These are phyloP conservation scores for Callocephalon fimbriatum DNA, from an alignment of 2,113 vertebrate species.

Conservation along the genomic window DNA sequence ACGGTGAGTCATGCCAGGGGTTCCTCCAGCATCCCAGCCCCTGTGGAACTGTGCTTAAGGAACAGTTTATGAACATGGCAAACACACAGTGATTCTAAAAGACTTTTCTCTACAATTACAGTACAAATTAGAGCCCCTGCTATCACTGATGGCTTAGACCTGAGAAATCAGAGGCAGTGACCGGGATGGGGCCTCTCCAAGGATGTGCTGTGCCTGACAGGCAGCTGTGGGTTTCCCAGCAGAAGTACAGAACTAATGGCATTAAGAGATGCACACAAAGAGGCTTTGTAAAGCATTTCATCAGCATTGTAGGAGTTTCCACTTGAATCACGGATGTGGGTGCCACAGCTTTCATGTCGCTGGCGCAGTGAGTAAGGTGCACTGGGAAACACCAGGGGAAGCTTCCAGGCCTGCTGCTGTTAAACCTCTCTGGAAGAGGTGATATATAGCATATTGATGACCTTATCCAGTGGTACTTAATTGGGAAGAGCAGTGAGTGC, in stretches of 20 bases:
- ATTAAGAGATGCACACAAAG: neutral
- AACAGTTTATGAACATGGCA: neutral
- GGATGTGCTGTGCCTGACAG: neutral
- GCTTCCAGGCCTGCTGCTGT: neutral
- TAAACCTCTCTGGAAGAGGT: neutral
- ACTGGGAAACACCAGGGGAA: neutral
- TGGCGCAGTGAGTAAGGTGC: fast-evolving
- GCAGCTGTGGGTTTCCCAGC: neutral
- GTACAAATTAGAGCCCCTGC: neutral
- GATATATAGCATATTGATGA: neutral
- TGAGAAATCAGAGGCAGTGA: neutral
- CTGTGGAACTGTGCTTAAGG: neutral
- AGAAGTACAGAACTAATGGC: neutral
- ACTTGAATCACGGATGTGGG: neutral
- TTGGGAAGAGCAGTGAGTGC: neutral
- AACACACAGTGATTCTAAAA: neutral
- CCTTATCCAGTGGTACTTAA: neutral
- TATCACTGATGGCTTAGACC: neutral
- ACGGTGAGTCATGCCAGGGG: neutral
- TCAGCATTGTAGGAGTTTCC: fast-evolving
- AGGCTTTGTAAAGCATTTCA: neutral
- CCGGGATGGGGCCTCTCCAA: neutral
- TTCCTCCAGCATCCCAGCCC: neutral
- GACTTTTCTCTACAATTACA: neutral
- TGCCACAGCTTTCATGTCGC: neutral